phyloP scores from a whole-genome alignment of 37 sponge, comb jelly and placozoan genomes.

The Spongilla lacustris region DNA sequence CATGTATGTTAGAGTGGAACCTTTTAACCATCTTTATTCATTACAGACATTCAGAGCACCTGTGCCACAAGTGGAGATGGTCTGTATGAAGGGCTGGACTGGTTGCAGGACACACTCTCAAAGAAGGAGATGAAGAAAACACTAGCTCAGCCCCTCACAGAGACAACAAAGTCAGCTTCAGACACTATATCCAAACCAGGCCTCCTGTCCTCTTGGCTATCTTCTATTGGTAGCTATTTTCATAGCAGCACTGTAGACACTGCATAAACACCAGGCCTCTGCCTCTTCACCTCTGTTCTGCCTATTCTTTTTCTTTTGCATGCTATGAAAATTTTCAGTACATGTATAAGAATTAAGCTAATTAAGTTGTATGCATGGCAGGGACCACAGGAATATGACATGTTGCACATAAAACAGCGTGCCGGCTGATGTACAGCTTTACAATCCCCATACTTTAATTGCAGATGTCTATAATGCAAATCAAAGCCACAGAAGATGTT shows the following conservation, averaged over 20 bases:
- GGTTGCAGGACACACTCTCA: slow-evolving; percentile 46
- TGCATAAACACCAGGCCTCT: not conserved
- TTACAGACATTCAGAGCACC: slow-evolving; percentile 70
- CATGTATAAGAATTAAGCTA: no score
- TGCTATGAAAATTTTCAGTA: no score
- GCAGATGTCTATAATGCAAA: no score
- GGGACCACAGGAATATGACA: no score
- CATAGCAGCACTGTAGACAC: not conserved
- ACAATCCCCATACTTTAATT: no score
- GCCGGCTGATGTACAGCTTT: no score
- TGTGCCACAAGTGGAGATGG: slow-evolving; percentile 83
- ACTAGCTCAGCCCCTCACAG: slow-evolving; percentile 53
- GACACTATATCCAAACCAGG: not conserved
- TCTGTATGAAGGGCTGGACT: slow-evolving; percentile 84
- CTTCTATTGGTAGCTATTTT: not conserved
- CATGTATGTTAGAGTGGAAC: not conserved
- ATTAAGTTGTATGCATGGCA: no score
- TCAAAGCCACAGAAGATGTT: no score
- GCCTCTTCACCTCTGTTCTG: no score
- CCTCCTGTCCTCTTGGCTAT: not conserved
- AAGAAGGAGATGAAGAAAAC: slow-evolving; percentile 40
- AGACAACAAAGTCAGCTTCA: slow-evolving; percentile 11
- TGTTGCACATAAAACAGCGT: no score
- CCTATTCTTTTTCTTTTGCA: no score
- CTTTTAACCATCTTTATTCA: not conserved